A percentile compares a stretch with the other conserved stretches of the same genome.
phyloP scores from a whole-genome alignment of 2,797 vertebrate genomes.

The Parauchenoglanis ngamensis region DNA sequence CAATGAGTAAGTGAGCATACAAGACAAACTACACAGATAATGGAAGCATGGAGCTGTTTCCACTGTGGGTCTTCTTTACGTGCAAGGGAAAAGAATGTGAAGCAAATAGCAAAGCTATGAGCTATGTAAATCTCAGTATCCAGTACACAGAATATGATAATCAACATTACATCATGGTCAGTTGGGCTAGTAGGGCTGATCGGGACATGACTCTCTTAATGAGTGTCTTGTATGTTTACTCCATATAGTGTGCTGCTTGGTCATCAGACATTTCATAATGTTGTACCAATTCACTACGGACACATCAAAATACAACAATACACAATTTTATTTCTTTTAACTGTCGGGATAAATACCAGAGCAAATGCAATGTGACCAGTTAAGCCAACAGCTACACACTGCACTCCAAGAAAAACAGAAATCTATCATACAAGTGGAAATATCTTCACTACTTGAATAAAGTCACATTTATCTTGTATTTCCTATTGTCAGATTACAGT shows the following conservation, averaged over 20 bases:
- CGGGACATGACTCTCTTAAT: background rate
- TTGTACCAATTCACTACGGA: background rate
- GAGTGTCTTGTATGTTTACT: no score
- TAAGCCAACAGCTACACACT: background rate
- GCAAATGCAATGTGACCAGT: background rate
- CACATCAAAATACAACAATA: background rate
- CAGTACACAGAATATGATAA: background rate
- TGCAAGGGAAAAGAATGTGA: background rate
- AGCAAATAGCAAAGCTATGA: background rate
- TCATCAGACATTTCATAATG: background rate
- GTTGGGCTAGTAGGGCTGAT: background rate
- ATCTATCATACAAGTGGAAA: background rate
- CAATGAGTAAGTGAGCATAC: constrained; percentile 6
- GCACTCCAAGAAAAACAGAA: background rate
- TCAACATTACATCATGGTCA: background rate
- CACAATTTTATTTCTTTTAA: background rate
- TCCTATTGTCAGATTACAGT: background rate
- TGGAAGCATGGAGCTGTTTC: background rate
- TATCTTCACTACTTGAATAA: background rate
- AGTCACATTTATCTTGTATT: background rate
- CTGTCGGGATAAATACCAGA: background rate
- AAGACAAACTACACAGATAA: constrained; percentile 2
- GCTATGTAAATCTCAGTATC: background rate
- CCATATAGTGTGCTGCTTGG: no score
- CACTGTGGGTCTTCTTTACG: background rate